These are phyloP conservation scores for Hippoglossus hippoglossus DNA, from an alignment of 2,797 vertebrate genomes.

Conservation along the genomic window DNA sequence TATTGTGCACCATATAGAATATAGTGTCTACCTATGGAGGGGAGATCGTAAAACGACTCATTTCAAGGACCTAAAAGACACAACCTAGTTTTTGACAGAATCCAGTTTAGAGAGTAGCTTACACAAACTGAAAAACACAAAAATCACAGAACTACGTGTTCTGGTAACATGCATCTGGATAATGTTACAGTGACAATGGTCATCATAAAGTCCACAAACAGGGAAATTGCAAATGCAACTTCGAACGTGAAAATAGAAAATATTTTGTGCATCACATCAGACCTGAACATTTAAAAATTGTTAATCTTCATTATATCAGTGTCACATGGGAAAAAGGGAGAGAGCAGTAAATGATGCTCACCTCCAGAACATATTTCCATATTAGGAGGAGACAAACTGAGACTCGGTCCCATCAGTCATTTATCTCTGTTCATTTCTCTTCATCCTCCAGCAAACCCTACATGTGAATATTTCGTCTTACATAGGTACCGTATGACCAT, in stretches of 20 bases:
- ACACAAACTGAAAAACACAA: not conserved
- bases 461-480: slow-evolving; percentile 46
- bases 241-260: slow-evolving; percentile 1
- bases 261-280: not conserved
- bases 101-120: not conserved
- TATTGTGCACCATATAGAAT: not conserved
- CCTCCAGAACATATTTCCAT: not conserved
- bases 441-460: slow-evolving; percentile 46
- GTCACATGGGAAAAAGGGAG: slow-evolving; percentile 3
- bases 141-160: not conserved
- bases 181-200: no score
- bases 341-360: not conserved
- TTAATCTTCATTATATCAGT: no score
- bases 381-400: slow-evolving; percentile 15
- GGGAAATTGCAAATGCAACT: not conserved
- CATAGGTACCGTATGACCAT: slow-evolving; percentile 42
- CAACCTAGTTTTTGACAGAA: not conserved
- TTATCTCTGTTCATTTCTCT: slow-evolving; percentile 59
- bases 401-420: slow-evolving; percentile 30
- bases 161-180: not conserved
- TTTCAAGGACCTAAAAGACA: not conserved
- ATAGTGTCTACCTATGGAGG: not conserved
- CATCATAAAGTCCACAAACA: not conserved
- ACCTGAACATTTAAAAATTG: not conserved
- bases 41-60: not conserved